Percentiles rank a stretch among this genome's conserved stretches.
Evolutionary conservation across 2,888 invertebrate genomes (phyloP).

Genomic region (Drosophila ustulata): DNA sequence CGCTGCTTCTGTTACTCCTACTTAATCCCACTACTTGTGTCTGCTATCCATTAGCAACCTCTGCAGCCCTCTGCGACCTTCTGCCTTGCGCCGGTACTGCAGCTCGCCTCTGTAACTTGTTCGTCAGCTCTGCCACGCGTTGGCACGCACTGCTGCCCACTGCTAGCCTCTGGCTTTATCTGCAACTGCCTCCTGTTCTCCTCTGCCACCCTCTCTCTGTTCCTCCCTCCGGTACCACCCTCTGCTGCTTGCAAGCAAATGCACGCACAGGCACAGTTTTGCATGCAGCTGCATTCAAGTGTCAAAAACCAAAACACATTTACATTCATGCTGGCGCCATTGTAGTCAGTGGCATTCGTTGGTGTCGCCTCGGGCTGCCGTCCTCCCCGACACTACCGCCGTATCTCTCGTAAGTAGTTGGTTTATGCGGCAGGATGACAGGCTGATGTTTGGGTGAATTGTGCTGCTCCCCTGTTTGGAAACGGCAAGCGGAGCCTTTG

Average conservation of each 20-base stretch:
- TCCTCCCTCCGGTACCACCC: background rate
- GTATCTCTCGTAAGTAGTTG: slow-evolving; percentile 8
- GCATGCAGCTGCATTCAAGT: slow-evolving; percentile 49
- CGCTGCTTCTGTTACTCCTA: background rate
- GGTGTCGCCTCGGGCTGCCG: slow-evolving; percentile 1
- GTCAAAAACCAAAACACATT: slow-evolving; percentile 43
- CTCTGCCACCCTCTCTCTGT: background rate
- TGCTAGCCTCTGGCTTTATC: background rate
- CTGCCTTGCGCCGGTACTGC: background rate
- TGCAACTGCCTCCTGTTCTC: background rate
- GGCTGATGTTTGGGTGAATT: slow-evolving; percentile 28
- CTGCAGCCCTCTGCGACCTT: background rate
- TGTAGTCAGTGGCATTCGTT: slow-evolving; percentile 42
- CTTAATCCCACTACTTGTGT: background rate
- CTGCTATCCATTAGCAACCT: background rate
- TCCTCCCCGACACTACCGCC: background rate
- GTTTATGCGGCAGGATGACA: slow-evolving; percentile 38
- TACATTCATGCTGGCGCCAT: slow-evolving; percentile 58
- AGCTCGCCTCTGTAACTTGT: background rate
- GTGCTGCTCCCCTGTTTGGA: slow-evolving; percentile 16
- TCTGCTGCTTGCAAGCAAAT: slow-evolving; percentile 4
- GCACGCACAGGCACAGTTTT: slow-evolving; percentile 18
- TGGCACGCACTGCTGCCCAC: slow-evolving; percentile 9
- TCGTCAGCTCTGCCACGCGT: background rate
- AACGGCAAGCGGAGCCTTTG: slow-evolving; percentile 42